A percentile compares a stretch with the other conserved stretches of the same genome.
phyloP scores from a whole-genome alignment of 2,888 invertebrate genomes.

The Brassicogethes aeneus region DNA sequence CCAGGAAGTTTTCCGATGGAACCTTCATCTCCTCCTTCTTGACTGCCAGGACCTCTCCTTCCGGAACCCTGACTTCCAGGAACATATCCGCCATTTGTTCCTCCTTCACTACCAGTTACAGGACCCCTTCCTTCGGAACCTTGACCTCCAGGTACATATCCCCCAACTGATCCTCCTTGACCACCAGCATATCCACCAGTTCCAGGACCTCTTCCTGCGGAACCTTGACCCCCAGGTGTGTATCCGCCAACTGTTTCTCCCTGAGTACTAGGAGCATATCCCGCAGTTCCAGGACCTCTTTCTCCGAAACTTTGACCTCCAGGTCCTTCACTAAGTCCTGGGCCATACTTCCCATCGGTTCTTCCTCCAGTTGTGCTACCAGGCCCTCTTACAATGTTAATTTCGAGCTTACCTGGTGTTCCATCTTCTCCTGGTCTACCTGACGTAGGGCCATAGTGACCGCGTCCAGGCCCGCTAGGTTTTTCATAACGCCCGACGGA shows the following conservation, averaged over 20 bases:
- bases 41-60: too few relatives aligned
- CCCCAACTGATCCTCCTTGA: neutral
- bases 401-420: too few relatives aligned
- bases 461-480: conserved; percentile 1
- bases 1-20: too few relatives aligned
- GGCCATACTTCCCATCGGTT: conserved; percentile 1
- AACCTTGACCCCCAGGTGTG: neutral
- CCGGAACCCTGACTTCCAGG: neutral
- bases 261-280: neutral
- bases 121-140: neutral
- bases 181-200: neutral
- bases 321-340: conserved; percentile 12
- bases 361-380: neutral
- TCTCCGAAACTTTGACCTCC: conserved; percentile 7
- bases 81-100: neutral
- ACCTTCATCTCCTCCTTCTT: too few relatives aligned
- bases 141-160: neutral
- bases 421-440: conserved; percentile 9
- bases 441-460: neutral
- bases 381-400: too few relatives aligned
- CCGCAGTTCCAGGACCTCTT: neutral
- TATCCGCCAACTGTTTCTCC: neutral
- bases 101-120: neutral
- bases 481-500: neutral
- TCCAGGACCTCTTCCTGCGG: neutral